Percentiles rank a stretch among this genome's conserved stretches.
These are phyloP conservation scores for Drosophila bocqueti DNA, from an alignment of 1,140 invertebrate genomes.

Conservation along the genomic window DNA sequence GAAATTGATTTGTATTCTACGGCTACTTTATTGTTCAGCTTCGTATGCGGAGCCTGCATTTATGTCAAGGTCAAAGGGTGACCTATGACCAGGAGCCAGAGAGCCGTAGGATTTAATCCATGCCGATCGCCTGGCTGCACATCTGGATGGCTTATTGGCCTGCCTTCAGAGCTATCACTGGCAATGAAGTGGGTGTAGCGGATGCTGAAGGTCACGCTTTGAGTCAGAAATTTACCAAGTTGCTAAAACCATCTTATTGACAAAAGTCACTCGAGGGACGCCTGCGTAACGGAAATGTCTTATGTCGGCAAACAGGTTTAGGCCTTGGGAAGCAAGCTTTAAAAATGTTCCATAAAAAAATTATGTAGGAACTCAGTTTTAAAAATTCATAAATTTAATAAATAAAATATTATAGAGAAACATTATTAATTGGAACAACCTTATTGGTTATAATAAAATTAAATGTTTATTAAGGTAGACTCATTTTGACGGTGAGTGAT, in stretches of 20 bases:
- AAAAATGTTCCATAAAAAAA: too few relatives aligned
- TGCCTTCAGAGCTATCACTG: not conserved
- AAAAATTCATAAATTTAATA: too few relatives aligned
- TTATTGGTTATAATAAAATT: too few relatives aligned
- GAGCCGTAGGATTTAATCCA: not conserved
- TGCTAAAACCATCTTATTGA: not conserved
- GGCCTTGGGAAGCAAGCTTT: too few relatives aligned
- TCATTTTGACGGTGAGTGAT: too few relatives aligned
- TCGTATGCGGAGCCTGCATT: slow-evolving; percentile 3
- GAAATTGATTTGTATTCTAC: slow-evolving; percentile 36
- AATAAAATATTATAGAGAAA: too few relatives aligned
- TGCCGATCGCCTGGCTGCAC: not conserved
- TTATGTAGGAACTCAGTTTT: too few relatives aligned
- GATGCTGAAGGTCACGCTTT: not conserved
- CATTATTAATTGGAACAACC: too few relatives aligned
- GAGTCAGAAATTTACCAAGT: not conserved
- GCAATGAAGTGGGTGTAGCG: not conserved
- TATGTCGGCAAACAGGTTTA: too few relatives aligned
- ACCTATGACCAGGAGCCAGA: slow-evolving; percentile 1
- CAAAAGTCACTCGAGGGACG: too few relatives aligned
- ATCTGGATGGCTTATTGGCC: not conserved
- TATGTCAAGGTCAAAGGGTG: slow-evolving; percentile 26
- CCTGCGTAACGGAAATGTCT: too few relatives aligned
- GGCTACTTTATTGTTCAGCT: slow-evolving; percentile 3
- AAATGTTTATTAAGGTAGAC: too few relatives aligned